Base-by-base conservation (phyloP, 2,888 invertebrate genomes). In the Mesoligia furuncula region DNA sequence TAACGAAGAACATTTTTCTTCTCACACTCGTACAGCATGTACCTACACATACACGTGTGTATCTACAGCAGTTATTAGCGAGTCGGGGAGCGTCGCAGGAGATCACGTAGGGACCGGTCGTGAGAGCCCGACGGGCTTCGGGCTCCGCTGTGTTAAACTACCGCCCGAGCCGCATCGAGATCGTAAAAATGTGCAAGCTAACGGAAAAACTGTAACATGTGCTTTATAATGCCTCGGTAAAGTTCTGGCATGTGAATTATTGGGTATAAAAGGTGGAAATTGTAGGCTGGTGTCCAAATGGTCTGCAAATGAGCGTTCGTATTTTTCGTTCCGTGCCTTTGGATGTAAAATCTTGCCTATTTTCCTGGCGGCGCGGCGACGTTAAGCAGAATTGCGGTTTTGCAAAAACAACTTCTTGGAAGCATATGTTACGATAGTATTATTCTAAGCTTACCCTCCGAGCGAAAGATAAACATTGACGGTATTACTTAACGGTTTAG, bases 21-120 rank as follows among this genome's bases (percentile, higher is more conserved):
- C 72, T 59, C 77, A 78, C 81, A 84, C 75, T 73, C 77, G 75
- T 79, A 81, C 75, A 64, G 77, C 70, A 68, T 73, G 77, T 62
- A 76, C 70, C 61, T 77, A 77, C 77, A 80, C 31, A 85, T 7
- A 78, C 84, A 84, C 79, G 69, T 76, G 83, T n/a, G 78, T 88
- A 85, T 85, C 84, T 84, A 83, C 83, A 83, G 85, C 80, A 83
- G 90, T 89, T 90, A 94, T 94, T 95, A 94, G 89, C 91, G 87
- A 94, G 94, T 94, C 94, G 86, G 88, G 87, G 75, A 89, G 89
- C 94, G 94, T 94, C 92, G 92, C 92, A 93, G 93, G 93, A 94
- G 94, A 95, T 95, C 95, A 95, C 95, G 95, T 95, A 95, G 92
- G 90, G 93, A 93, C 94, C 93, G 93, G 93, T 93, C 93, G 93